Percentiles rank a stretch among this genome's conserved stretches.
Evolutionary conservation across 2,113 vertebrate species (phyloP).

Genomic region (Labeo catla): DNA sequence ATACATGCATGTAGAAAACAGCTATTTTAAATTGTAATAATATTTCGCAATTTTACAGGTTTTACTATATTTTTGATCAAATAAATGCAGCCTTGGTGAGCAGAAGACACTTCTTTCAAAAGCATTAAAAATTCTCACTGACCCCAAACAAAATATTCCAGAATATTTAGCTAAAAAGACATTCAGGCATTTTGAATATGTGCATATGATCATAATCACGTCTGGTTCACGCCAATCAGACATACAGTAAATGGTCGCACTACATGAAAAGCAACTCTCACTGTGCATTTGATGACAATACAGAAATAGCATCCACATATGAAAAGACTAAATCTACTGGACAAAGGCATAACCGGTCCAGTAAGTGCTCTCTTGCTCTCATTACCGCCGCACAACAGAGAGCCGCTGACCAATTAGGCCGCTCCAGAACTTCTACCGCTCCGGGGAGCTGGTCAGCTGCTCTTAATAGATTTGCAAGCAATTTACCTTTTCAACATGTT

Average conservation of each 20-base stretch:
- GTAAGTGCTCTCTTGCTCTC: slow-evolving; percentile 49
- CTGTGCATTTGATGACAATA: slow-evolving; percentile 33
- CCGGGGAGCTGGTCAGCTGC: slow-evolving; percentile 78
- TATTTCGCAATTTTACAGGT: neutral
- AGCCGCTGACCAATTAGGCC: slow-evolving; percentile 52
- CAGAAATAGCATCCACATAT: slow-evolving; percentile 49
- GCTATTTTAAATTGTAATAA: neutral
- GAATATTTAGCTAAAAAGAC: neutral
- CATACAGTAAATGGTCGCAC: neutral
- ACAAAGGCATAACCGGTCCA: slow-evolving; percentile 54
- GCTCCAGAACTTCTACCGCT: slow-evolving; percentile 7
- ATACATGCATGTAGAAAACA: neutral
- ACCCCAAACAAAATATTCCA: neutral
- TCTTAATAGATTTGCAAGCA: slow-evolving; percentile 99
- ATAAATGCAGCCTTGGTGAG: neutral
- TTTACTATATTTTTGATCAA: neutral
- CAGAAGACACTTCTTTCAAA: neutral
- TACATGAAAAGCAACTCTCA: slow-evolving; percentile 42
- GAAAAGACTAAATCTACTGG: slow-evolving; percentile 49
- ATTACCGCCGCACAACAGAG: slow-evolving; percentile 49
- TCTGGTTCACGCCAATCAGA: neutral
- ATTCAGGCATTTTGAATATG: neutral
- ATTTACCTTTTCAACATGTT: slow-evolving; percentile 99
- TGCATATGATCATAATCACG: neutral
- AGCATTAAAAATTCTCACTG: too few species aligned